Evolutionary conservation across 2,797 vertebrate genomes (phyloP), one percentile per base, ranked within the genome.

Genomic region (Coregonus ussuriensis): DNA sequence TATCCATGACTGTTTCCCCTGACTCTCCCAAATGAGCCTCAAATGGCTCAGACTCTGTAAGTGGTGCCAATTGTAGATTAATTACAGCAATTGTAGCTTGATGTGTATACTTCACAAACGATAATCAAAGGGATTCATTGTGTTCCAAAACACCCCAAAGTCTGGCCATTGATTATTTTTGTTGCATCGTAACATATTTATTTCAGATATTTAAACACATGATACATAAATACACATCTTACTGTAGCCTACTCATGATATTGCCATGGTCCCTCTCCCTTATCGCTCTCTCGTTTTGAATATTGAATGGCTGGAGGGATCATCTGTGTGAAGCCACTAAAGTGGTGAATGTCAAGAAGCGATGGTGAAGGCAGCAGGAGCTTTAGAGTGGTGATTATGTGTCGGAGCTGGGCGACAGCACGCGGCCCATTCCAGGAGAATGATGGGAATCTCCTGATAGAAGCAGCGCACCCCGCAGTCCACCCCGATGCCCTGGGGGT

Each of bases 381-480:
- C 75, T 16, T 83, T 74, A 78, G 77, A 78, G 76, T 77, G 47
- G 77, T 75, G 73, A 81, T 82, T 79, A 78, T 74, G 74, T 54
- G 14, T 75, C 67, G 14, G 18, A 31, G 29, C 66, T 41, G 81
- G 80, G 86, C 7, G 56, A 77, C 21, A 1, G 52, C 21, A 13
- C 25, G 74, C 80, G 51, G 35, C 82, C 41, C 31, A 54, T 35
- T 82, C 25, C 90, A 88, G 78, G 81, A 86, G 90, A 93, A 89
- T 91, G 90, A 95, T 91, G 91, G 93, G 91, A 89, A 92, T 91
- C 82, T 88, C 87, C 86, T 83, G 80, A 88, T 91, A 89, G 83
- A 87, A 90, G 88, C 35, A 0, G 47, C 75, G 79, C 79, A 81
- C 72, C 83, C 88, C 79, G 83, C 87, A 77, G 89, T 90, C 85